These are phyloP conservation scores for Hippoglossus stenolepis DNA, from an alignment of 2,113 vertebrate species.

Conservation along the genomic window DNA sequence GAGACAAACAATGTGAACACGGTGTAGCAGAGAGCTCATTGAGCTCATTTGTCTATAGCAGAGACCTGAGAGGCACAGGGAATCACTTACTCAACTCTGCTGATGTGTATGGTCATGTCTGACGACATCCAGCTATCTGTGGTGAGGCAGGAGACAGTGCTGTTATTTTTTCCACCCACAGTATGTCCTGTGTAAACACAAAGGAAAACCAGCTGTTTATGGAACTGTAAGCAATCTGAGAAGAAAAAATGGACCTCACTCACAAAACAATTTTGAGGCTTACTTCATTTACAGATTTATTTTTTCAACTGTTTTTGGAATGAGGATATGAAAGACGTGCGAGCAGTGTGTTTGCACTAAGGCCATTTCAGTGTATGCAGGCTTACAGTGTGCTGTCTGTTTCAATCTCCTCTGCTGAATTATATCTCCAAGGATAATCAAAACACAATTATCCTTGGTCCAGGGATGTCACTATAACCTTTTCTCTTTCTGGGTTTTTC, in stretches of 20 bases:
- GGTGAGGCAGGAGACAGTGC: slow-evolving; percentile 38
- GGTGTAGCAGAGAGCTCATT: not conserved
- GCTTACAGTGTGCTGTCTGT: not conserved
- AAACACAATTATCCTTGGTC: not conserved
- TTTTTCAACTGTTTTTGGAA: slow-evolving; percentile 1
- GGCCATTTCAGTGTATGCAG: not conserved
- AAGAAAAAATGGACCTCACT: slow-evolving; percentile 15
- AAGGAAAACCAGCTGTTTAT: slow-evolving; percentile 66
- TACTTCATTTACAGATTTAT: slow-evolving; percentile 28
- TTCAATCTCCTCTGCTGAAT: not conserved
- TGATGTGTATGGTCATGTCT: slow-evolving; percentile 39
- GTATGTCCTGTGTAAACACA: slow-evolving; percentile 47
- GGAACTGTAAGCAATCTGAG: slow-evolving; percentile 34
- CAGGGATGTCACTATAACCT: not conserved
- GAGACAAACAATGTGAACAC: not conserved
- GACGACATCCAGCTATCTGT: slow-evolving; percentile 38
- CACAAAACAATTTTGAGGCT: slow-evolving; percentile 24
- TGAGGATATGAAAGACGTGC: slow-evolving; percentile 13
- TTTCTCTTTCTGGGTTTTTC: not conserved
- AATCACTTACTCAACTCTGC: slow-evolving; percentile 32
- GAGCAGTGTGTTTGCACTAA: not conserved
- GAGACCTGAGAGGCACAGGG: not conserved
- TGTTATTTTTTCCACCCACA: slow-evolving; percentile 61
- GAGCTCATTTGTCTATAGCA: slow-evolving; percentile 1
- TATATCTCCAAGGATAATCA: not conserved